These are phyloP conservation scores for Bombus terrestris DNA, from an alignment of 1,140 invertebrate species.

Conservation along the genomic window DNA sequence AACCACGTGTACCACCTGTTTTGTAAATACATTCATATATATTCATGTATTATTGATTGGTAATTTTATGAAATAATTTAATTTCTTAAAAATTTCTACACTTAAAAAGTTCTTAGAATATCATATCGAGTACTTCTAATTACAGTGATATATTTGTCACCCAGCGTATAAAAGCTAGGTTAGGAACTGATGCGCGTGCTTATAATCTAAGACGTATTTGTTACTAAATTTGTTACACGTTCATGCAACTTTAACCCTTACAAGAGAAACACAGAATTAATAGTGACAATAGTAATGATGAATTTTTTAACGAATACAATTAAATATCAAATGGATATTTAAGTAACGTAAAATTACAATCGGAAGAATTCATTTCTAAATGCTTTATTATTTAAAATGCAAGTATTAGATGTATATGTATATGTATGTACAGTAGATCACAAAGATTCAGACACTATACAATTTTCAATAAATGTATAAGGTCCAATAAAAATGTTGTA, in stretches of 20 bases:
- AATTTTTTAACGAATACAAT: not conserved
- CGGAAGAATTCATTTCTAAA: not conserved
- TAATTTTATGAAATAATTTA: not conserved
- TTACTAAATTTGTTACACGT: constrained; percentile 16
- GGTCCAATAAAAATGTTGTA: no score
- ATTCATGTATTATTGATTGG: not conserved
- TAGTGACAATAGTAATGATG: not conserved
- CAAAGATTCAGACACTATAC: no score
- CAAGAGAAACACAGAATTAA: not conserved
- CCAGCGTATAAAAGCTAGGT: not conserved
- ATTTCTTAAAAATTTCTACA: not conserved
- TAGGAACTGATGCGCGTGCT: constrained; percentile 1
- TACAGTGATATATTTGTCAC: not conserved
- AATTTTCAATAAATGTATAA: no score
- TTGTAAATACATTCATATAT: no score
- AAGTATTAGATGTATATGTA: not conserved
- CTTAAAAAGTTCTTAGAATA: not conserved
- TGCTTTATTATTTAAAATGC: not conserved
- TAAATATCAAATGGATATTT: not conserved
- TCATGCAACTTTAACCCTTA: constrained; percentile 15
- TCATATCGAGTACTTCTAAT: not conserved
- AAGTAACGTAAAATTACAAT: not conserved
- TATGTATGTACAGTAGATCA: no score
- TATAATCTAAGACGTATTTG: constrained; percentile 13
- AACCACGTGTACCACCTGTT: not conserved